Base-by-base conservation (phyloP, 2,113 vertebrate genomes). In the Microcebus griseorufus region DNA sequence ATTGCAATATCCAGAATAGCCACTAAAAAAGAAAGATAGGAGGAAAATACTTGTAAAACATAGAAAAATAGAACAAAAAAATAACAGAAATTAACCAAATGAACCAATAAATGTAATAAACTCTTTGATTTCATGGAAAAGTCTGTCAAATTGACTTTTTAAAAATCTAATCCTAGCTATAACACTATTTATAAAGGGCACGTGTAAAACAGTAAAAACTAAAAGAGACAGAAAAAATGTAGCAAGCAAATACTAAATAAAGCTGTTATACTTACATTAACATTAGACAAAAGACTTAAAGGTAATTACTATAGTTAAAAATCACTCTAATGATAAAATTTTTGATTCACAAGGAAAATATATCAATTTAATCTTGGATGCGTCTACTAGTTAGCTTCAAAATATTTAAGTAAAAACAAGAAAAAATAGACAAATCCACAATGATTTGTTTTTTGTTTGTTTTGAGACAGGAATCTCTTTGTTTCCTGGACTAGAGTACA, bases 1-100 rank as follows among this genome's bases (percentile, higher is more conserved):
- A 95, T n/a, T 94, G 94, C 88, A 92, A 86, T 90, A 90, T 65
- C 10, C 18, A 87, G 6, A 12, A 86, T 65, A 96, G 69, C 7
- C 32, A 97, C 13, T 72, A 81, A 42, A 80, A 91, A 34, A 39
- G 45, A 76, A 82, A 85, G 34, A 86, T 0, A 90, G n/a, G 55
- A 85, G 39, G 75, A 93, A 70, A 90, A 70, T 48, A 83, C 64
- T 64, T 91, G 20, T 65, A 65, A 96, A 70, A 91, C 42, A 32
- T 34, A 79, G 42, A 92, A 88, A 94, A 95, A 69, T 32, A n/a
- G 4, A 76, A 94, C 5, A 90, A 32, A 76, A 76, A 76, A 32
- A 93, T 62, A 83, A 94, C 18, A 8, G 22, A 67, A 82, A 94
- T 76, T 48, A 92, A 92, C 55, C 48, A 97, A 87, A 79, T 72